A percentile compares a stretch with the other conserved stretches of the same genome.
These are phyloP conservation scores for Mizuhopecten yessoensis DNA, from an alignment of 1,140 invertebrate species.

Conservation along the genomic window DNA sequence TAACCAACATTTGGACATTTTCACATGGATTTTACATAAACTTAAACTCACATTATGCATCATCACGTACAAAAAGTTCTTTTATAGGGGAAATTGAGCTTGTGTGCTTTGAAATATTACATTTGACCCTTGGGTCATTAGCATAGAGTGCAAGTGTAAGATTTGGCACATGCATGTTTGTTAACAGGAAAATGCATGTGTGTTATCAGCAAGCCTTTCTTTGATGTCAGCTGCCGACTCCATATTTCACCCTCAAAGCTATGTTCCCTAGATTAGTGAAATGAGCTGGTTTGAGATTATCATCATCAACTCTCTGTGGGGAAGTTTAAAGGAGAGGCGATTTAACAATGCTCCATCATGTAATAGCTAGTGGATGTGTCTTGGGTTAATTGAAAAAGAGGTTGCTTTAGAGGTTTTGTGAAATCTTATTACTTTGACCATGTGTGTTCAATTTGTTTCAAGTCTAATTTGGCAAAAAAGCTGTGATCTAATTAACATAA, in stretches of 20 bases:
- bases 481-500: no score
- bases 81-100: neutral
- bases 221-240: neutral
- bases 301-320: neutral
- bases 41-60: neutral
- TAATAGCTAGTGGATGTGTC: neutral
- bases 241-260: neutral
- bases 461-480: no score
- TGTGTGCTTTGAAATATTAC: neutral
- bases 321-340: neutral
- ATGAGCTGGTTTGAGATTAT: constrained; percentile 1
- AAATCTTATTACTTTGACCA: no score
- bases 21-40: neutral
- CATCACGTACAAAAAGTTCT: neutral
- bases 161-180: constrained; percentile 20
- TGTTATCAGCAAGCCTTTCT: neutral
- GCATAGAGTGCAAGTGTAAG: neutral
- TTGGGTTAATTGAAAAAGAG: neutral
- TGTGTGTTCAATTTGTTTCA: no score
- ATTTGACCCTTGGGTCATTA: neutral
- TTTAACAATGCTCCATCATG: neutral
- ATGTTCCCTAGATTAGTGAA: constrained; percentile 24
- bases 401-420: no score
- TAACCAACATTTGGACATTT: neutral
- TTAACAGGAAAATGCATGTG: neutral